phyloP scores from a whole-genome alignment of 2,113 vertebrate genomes.

The Malurus melanocephalus region DNA sequence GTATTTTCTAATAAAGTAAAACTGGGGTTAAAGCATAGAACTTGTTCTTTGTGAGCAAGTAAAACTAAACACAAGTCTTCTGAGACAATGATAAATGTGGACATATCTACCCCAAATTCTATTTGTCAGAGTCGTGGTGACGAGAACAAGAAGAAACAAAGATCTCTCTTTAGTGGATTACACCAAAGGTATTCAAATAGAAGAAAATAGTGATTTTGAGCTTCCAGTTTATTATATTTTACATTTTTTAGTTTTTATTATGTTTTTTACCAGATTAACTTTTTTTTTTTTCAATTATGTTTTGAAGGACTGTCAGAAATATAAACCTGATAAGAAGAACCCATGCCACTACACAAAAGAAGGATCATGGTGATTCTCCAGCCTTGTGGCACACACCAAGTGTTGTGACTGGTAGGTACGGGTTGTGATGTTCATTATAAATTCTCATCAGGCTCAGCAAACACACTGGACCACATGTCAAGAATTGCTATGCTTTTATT shows the following conservation, averaged over 20 bases:
- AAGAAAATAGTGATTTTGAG: background rate
- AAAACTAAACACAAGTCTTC: background rate
- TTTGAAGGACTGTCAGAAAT: background rate
- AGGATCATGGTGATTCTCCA: fast-evolving
- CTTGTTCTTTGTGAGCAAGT: background rate
- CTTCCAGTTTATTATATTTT: background rate
- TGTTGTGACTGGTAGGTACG: no score
- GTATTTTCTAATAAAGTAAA: background rate
- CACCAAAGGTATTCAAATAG: background rate
- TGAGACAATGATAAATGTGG: background rate
- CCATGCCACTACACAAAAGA: background rate
- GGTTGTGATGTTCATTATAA: no score
- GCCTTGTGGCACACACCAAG: background rate
- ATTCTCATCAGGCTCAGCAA: background rate
- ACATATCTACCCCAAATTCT: background rate
- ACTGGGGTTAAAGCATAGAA: background rate
- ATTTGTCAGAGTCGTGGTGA: background rate
- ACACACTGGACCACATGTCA: background rate
- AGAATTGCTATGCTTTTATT: background rate
- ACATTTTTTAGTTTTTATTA: background rate
- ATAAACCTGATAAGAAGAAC: background rate
- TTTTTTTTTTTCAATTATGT: background rate
- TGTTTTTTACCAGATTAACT: background rate
- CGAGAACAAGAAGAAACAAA: background rate
- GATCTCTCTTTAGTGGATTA: background rate